These are phyloP conservation scores for Clarias macrocephalus DNA, from an alignment of 2,113 vertebrate genomes.

Conservation along the genomic window DNA sequence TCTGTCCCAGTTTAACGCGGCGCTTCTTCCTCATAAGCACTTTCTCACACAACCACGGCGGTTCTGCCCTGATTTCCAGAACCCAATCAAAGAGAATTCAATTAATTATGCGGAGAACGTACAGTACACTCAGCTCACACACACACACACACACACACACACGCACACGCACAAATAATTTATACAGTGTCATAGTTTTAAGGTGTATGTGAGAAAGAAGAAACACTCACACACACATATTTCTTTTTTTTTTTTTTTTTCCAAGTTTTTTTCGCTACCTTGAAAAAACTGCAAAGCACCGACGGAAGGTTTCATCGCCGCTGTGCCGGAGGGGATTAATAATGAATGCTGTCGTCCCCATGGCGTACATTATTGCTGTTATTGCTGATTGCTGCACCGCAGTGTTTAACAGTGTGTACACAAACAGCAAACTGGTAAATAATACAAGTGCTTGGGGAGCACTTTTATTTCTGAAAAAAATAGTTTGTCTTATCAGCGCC, in stretches of 20 bases:
- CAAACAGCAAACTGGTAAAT: conserved; percentile 21
- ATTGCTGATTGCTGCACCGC: conserved; percentile 2
- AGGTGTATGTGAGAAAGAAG: too few species aligned
- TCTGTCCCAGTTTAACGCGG: neutral
- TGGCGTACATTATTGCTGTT: conserved; percentile 8
- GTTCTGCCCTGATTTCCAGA: conserved; percentile 24
- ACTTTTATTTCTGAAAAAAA: neutral
- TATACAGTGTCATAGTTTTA: too few species aligned
- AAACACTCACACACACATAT: neutral
- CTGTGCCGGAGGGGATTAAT: conserved; percentile 22
- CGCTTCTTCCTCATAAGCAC: conserved; percentile 5
- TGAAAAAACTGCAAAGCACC: neutral
- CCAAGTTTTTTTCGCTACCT: neutral
- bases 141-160: neutral
- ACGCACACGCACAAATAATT: neutral
- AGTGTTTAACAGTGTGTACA: neutral
- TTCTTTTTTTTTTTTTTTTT: neutral
- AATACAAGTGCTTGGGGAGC: neutral
- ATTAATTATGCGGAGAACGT: neutral
- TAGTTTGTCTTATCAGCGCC: conserved; percentile 8
- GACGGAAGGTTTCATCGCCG: conserved; percentile 2
- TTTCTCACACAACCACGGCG: neutral
- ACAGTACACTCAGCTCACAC: neutral
- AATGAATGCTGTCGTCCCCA: conserved; percentile 26
- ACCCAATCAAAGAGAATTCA: conserved; percentile 1